Evolutionary conservation across 2,797 vertebrate species (phyloP).

Genomic region (Danionella dracula): DNA sequence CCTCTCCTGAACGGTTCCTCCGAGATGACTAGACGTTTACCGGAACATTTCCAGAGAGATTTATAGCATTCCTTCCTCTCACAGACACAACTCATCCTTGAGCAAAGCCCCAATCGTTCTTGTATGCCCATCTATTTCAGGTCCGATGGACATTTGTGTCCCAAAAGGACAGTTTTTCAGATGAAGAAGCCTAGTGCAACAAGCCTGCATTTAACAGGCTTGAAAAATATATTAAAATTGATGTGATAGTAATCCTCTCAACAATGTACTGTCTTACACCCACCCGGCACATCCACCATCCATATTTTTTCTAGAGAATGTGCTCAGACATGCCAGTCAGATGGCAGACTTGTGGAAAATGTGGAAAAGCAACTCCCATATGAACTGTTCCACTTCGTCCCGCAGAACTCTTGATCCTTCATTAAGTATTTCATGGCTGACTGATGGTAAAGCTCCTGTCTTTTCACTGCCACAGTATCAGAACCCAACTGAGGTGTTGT

Average conservation of each 20-base stretch:
- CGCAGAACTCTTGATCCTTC: constrained; percentile 27
- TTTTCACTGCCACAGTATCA: constrained; percentile 12
- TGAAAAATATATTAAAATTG: constrained; percentile 39
- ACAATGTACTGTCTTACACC: constrained; percentile 29
- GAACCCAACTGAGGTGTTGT: background rate
- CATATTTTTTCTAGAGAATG: constrained; percentile 23
- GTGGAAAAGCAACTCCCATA: constrained; percentile 24
- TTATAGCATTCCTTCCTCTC: constrained; percentile 17
- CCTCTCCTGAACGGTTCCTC: constrained; percentile 8
- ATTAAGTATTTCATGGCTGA: constrained; percentile 36
- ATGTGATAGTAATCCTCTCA: constrained; percentile 43
- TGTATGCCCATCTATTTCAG: background rate
- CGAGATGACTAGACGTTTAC: constrained; percentile 6
- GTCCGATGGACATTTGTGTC: background rate
- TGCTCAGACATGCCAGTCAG: constrained; percentile 38
- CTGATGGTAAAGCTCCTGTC: constrained; percentile 14
- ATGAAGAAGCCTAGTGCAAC: background rate
- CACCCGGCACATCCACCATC: background rate
- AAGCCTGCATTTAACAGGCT: constrained; percentile 33
- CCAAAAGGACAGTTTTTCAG: constrained; percentile 20
- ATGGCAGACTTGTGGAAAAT: constrained; percentile 26
- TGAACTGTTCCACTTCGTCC: constrained; percentile 30
- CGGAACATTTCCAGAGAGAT: constrained; percentile 18
- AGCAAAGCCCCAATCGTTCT: constrained; percentile 4
- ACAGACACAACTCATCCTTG: constrained; percentile 35